phyloP scores from a whole-genome alignment of 1,140 invertebrate species.

The Drosophila oshimai region DNA sequence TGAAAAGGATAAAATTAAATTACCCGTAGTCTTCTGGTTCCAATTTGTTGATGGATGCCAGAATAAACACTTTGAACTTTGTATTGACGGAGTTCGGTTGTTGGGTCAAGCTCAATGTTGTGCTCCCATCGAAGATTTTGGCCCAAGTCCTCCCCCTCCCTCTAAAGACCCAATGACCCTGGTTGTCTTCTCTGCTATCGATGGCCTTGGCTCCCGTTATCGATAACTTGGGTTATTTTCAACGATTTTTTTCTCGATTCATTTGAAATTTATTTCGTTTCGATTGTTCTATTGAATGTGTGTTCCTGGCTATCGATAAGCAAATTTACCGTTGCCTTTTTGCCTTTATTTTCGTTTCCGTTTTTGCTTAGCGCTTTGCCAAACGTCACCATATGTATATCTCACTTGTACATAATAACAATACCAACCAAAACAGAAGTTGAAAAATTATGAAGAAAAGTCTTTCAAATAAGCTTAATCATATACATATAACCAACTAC shows the following conservation, averaged over 20 bases:
- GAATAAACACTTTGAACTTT: not conserved
- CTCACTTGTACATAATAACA: conserved; percentile 29
- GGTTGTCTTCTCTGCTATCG: conserved; percentile 22
- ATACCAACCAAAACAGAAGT: conserved; percentile 1
- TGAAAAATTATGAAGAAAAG: not conserved
- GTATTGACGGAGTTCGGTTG: conserved; percentile 14
- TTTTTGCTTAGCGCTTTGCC: conserved; percentile 35
- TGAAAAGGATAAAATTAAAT: not conserved
- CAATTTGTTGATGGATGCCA: not conserved
- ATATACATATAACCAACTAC: conserved; percentile 29
- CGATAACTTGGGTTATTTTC: conserved; percentile 28
- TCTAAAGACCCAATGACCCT: not conserved
- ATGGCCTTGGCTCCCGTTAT: not conserved
- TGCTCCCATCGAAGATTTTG: conserved; percentile 18
- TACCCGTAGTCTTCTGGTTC: not conserved
- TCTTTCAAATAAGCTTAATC: conserved; percentile 7
- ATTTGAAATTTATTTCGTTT: conserved; percentile 2
- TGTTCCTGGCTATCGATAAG: conserved; percentile 42
- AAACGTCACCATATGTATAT: conserved; percentile 5
- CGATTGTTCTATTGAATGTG: conserved; percentile 31
- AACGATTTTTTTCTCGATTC: not conserved
- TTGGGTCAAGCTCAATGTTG: conserved; percentile 3
- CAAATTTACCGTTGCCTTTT: conserved; percentile 10
- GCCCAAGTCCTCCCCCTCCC: not conserved
- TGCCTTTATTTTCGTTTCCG: conserved; percentile 5